phyloP scores from a whole-genome alignment of 2,113 vertebrate species.

The Notechis scutatus region DNA sequence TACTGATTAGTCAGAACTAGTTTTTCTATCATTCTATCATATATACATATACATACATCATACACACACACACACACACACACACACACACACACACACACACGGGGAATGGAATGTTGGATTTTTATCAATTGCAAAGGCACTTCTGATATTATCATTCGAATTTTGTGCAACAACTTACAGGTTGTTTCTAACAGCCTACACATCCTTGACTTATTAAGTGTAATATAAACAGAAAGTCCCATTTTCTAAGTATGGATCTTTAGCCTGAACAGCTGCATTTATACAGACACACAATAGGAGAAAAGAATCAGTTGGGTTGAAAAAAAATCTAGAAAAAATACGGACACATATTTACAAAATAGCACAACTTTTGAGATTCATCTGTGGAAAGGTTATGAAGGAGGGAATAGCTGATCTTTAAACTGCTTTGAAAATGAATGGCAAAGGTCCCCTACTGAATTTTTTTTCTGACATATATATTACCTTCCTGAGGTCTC shows the following conservation, averaged over 20 bases:
- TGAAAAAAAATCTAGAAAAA: neutral
- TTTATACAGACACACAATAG: neutral
- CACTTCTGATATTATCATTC: neutral
- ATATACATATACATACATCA: too few species aligned
- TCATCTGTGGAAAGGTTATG: neutral
- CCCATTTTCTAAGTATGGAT: neutral
- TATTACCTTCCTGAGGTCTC: neutral
- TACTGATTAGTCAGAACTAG: neutral
- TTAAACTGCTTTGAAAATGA: neutral
- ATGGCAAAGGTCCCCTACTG: neutral
- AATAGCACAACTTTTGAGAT: neutral
- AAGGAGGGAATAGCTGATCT: neutral
- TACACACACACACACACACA: too few species aligned
- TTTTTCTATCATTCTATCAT: neutral
- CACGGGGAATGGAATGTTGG: too few species aligned
- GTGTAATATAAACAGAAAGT: neutral
- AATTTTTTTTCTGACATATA: neutral
- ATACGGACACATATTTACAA: neutral
- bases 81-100: too few species aligned
- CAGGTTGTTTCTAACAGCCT: neutral
- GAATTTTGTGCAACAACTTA: neutral
- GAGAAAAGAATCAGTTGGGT: neutral
- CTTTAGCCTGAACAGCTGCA: neutral
- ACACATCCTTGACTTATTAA: neutral
- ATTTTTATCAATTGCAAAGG: neutral